Base-by-base conservation (phyloP, 2,113 vertebrate genomes). In the Chrysochloris asiatica region DNA sequence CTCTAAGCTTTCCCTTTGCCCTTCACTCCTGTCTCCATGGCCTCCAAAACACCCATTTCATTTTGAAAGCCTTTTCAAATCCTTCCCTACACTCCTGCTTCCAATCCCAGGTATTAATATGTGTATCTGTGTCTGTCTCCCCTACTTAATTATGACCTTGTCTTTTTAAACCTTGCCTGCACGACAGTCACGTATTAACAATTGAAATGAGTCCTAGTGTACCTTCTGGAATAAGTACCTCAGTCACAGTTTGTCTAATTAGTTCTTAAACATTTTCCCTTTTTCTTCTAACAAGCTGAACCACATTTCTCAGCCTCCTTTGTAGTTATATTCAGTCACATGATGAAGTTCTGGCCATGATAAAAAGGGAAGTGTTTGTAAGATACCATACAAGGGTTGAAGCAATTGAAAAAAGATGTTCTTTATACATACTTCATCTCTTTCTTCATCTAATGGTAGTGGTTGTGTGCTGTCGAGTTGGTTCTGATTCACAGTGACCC, bases 1-100 rank as follows among this genome's bases (percentile, higher is more conserved):
- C 86, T 63, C 86, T 76, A 26, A 61, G 72, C 83, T 90, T 92
- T 90, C 22, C 73, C 47, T 90, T 81, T 95, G 94, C 38, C 96
- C 95, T 96, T 95, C 89, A 93, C 54, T 90, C 76, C 47, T 48
- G 72, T 76, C 56, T 82, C 26, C 50, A 75, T 48, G 50, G 72
- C 78, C 43, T 90, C 11, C 26, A 13, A 90, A 92, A 36, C 0
- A 1, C 43, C 33, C 41, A 41, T 41, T 73, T 86, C 52, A 43
- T 86, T 67, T 43, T 56, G 61, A 90, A 78, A 63, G 26, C 61
- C 45, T 82, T 79, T 78, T 43, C 43, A 75, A 59, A 63, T 24
- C 10, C 72, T 77, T 90, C 43, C 43, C 61, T 36, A 52, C 65
- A 67, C 33, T 54, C 28, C 50, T 52, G 45, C 19, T 9, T 41